Percentiles rank a stretch among this genome's conserved stretches.
Evolutionary conservation across 2,888 invertebrate genomes (phyloP).

Genomic region (Hyposoter didymator): DNA sequence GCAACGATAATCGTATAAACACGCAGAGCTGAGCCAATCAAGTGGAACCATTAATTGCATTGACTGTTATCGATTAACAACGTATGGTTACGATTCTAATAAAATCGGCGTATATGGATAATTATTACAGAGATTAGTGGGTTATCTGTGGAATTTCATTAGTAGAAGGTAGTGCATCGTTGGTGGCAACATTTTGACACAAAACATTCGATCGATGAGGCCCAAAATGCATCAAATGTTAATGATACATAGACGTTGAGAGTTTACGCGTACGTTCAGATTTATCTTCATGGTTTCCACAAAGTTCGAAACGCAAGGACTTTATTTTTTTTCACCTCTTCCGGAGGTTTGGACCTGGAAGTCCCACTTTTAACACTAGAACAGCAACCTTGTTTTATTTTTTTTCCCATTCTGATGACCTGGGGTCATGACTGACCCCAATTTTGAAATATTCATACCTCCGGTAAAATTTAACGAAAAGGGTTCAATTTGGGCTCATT

Average conservation of each 20-base stretch:
- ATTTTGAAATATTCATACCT: too few species aligned
- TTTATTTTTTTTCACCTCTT: too few species aligned
- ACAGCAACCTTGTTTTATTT: too few species aligned
- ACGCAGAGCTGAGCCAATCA: background rate
- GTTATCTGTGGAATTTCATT: constrained; percentile 36
- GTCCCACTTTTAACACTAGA: too few species aligned
- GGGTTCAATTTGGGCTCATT: too few species aligned
- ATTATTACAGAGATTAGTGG: background rate
- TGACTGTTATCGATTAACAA: constrained; percentile 25
- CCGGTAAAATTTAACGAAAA: too few species aligned
- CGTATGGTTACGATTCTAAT: background rate
- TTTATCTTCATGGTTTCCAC: too few species aligned
- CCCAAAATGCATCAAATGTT: constrained; percentile 11
- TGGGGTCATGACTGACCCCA: too few species aligned
- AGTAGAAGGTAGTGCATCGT: background rate
- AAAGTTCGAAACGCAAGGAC: too few species aligned
- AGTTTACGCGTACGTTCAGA: too few species aligned
- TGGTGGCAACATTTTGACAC: constrained; percentile 35
- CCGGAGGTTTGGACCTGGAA: too few species aligned
- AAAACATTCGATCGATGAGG: constrained; percentile 21
- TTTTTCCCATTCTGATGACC: too few species aligned
- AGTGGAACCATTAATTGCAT: constrained; percentile 29
- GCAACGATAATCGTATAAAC: background rate
- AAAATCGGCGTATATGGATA: background rate
- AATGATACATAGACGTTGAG: background rate